Conservation (phyloP, 2,113 vertebrate species). For the Cyprinodon brontotheroides region DNA sequence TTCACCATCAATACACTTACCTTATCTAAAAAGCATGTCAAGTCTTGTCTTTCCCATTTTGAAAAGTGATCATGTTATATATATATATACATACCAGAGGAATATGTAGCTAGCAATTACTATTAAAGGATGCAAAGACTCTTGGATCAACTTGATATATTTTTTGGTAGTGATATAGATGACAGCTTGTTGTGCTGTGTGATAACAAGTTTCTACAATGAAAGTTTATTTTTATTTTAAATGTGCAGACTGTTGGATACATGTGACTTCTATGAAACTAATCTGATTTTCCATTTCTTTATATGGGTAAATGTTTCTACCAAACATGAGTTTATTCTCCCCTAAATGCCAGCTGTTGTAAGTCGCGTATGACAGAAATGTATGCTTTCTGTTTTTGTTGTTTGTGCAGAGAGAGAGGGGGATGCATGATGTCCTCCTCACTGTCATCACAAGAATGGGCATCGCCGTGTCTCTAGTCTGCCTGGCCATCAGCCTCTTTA, state of each 20-base stretch:
- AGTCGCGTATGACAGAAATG: conserved; percentile 11
- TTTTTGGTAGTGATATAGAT: not conserved
- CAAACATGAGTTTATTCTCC: not conserved
- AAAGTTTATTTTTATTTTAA: not conserved
- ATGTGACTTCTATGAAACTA: not conserved
- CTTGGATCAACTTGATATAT: not conserved
- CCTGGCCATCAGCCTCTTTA: conserved; percentile 97
- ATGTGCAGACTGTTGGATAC: not conserved
- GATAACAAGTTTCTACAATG: not conserved
- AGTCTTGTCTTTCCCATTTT: too few relatives aligned
- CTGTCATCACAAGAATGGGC: conserved; percentile 94
- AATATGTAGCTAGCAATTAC: too few relatives aligned
- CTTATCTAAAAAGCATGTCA: too few relatives aligned
- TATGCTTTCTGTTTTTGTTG: conserved; percentile 4
- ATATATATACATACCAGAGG: too few relatives aligned
- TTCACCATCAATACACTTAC: too few relatives aligned
- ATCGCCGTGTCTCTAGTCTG: conserved; percentile 96
- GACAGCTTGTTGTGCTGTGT: not conserved
- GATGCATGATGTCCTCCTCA: conserved; percentile 93
- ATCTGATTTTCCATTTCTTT: conserved; percentile 16
- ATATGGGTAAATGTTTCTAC: conserved; percentile 3
- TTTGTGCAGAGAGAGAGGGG: conserved; percentile 85
- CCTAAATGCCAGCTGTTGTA: conserved; percentile 11
- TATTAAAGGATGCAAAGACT: not conserved
- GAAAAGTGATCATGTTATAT: too few relatives aligned